These are phyloP conservation scores for Platorchestia sp. DNA, from an alignment of 1,140 invertebrate species.

Conservation along the genomic window DNA sequence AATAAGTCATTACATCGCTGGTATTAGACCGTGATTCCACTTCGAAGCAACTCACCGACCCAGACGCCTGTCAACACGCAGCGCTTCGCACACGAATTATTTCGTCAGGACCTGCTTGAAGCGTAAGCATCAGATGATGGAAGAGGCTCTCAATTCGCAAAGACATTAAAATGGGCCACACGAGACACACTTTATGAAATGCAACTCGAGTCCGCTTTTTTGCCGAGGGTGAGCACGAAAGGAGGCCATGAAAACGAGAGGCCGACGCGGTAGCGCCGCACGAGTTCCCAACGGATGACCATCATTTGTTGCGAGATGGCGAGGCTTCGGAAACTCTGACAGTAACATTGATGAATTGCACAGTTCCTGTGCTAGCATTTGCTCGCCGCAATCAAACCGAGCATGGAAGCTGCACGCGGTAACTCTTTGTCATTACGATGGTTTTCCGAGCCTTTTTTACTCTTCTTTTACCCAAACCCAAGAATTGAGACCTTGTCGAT, in stretches of 20 bases:
- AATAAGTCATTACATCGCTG: not conserved
- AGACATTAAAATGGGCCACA: not conserved
- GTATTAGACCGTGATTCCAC: not conserved
- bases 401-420: not conserved
- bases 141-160: not conserved
- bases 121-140: not conserved
- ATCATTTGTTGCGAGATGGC: slow-evolving; percentile 48
- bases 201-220: not conserved
- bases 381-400: slow-evolving; percentile 3
- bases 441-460: not conserved
- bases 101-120: not conserved
- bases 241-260: not conserved
- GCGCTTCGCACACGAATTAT: not conserved
- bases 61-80: not conserved
- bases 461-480: not conserved
- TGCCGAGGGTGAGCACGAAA: not conserved
- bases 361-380: not conserved
- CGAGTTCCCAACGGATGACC: not conserved
- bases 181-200: not conserved
- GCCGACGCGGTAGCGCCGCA: not conserved
- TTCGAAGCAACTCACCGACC: not conserved
- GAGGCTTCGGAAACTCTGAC: not conserved
- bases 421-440: not conserved
- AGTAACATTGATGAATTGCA: slow-evolving; percentile 41
- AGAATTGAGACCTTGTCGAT: not conserved